These are phyloP conservation scores for Microtus oregoni DNA, from an alignment of 2,113 vertebrate species.

Conservation along the genomic window DNA sequence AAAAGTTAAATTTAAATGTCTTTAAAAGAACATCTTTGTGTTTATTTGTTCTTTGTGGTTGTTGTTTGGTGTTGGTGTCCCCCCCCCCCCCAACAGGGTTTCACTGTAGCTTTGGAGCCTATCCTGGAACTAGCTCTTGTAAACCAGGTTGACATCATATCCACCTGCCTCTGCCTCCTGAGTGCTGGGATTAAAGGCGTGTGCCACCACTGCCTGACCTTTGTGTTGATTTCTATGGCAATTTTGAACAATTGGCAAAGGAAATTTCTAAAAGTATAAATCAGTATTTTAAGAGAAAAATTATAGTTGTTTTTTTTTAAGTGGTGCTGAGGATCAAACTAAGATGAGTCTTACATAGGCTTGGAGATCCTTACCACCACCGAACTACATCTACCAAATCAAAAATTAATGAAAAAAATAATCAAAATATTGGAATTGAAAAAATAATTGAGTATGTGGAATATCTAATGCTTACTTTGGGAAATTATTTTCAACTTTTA, in stretches of 20 bases:
- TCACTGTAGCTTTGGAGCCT: too few species aligned
- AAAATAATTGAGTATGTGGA: neutral
- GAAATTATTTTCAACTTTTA: conserved; percentile 47
- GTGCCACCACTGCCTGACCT: neutral
- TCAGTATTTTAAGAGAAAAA: conserved; percentile 35
- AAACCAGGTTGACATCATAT: too few species aligned
- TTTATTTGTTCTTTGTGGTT: neutral
- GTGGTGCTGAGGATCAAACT: neutral
- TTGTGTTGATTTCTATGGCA: conserved; percentile 35
- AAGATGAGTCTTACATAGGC: neutral
- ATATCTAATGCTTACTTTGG: conserved; percentile 41
- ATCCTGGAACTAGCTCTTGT: too few species aligned
- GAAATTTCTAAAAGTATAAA: conserved; percentile 50
- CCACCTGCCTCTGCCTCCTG: too few species aligned
- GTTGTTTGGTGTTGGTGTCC: too few species aligned
- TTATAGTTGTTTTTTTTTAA: neutral
- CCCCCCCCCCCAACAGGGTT: too few species aligned
- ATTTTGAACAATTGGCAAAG: conserved; percentile 36
- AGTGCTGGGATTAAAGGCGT: too few species aligned
- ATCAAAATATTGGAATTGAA: neutral
- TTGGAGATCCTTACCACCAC: neutral
- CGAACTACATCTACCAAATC: neutral
- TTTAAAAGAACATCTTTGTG: conserved; percentile 4
- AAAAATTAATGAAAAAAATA: conserved; percentile 20
- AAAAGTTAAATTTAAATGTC: neutral